Percentiles rank a stretch among this genome's conserved stretches.
Conservation (phyloP, 2,797 vertebrate species). For the Megalops cyprinoides region DNA sequence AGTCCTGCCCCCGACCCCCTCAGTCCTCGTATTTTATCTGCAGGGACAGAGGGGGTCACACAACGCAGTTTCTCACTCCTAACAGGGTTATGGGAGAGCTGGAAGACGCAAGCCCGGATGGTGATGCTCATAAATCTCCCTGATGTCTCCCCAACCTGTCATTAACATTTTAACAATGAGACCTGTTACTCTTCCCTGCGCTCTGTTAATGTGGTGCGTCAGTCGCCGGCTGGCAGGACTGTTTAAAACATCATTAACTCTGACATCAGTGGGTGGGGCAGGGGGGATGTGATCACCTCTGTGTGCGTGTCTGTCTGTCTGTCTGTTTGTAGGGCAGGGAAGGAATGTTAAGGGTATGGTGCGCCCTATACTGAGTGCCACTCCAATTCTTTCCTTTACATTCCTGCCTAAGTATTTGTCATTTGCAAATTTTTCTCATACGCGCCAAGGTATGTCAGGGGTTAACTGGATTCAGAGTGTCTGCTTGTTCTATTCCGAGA, state of each 20-base stretch:
- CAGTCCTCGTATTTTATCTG: background rate
- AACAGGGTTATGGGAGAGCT: background rate
- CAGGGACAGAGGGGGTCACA: background rate
- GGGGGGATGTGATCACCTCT: too few species aligned
- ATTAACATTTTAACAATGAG: background rate
- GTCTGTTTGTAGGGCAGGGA: background rate
- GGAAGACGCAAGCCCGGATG: background rate
- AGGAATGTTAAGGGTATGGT: background rate
- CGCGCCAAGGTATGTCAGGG: too few species aligned
- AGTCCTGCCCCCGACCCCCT: background rate
- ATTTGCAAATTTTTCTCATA: background rate
- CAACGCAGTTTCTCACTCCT: background rate
- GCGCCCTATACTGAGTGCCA: too few species aligned
- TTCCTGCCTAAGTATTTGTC: too few species aligned
- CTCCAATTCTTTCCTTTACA: background rate
- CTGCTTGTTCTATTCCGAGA: too few species aligned
- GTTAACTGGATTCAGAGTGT: too few species aligned
- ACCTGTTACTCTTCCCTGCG: background rate
- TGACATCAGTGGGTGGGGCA: too few species aligned
- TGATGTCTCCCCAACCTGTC: background rate
- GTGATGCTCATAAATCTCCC: background rate
- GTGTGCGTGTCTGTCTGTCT: too few species aligned
- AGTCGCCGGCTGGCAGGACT: background rate
- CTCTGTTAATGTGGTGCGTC: background rate
- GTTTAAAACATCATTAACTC: too few species aligned